Evolutionary conservation across 92 coral and sea anemone genomes (phyloP), one percentile per base, ranked within the genome.

Genomic region (Palythoa caribaeorum): DNA sequence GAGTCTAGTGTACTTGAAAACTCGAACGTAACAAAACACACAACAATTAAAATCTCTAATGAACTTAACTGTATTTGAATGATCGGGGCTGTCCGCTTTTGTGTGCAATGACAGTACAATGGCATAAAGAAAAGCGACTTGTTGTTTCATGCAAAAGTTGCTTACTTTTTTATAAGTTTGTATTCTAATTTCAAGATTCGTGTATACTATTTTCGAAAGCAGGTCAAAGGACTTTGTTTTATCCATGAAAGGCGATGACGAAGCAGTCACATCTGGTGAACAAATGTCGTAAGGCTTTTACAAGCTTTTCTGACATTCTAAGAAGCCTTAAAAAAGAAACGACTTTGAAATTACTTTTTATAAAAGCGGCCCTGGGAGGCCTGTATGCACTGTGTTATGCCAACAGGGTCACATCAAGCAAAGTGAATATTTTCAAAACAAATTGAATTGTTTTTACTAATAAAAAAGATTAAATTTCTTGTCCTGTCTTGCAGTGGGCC

Each of bases 401-500:
- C 44, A 81, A 71, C 60, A 47, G 60, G 86, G 76, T 81, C 51
- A 81, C 74, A 81, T 81, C 76, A 81, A 81, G 83, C 86, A 81
- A 81, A 81, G 75, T 81, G 86, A 81, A 81, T 81, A 81, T 81
- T 81, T 81, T 81, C 86, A 66, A 81, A 81, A 81, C 75, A 81
- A 81, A 66, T 5, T 81, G 86, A 66, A 81, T 81, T 81, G 75
- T 81, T 81, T 81, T 66, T 44, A 63, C 76, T 81, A 81, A 81
- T 81, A 81, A 66, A 81, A 71, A 68, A 81, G 75, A 81, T 81
- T 81, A 81, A 81, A 68, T 81, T 81, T 81, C 86, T 21, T 47
- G 75, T 65, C 74, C 65, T 80, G 85, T 80, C 85, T 80, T 68
- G n/a, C 59, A 80, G 39, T 65, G 16, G 60, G 57, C 62, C 50